A percentile compares a stretch with the other conserved stretches of the same genome.
Evolutionary conservation across 2,888 invertebrate genomes (phyloP).

Genomic region (Bugulina stolonifera): DNA sequence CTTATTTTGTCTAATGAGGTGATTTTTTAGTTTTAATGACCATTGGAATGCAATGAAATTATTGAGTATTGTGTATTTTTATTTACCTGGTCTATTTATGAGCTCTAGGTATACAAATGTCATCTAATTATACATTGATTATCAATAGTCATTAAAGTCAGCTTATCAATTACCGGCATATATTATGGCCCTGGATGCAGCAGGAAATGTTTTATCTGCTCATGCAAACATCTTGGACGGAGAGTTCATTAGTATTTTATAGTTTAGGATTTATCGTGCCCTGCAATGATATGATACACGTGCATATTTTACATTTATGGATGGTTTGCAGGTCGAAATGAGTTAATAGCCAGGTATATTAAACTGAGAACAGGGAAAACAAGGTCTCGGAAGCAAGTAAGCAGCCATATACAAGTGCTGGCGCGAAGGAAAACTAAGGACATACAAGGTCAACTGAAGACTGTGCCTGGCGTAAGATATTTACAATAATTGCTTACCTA

Average conservation of each 20-base stretch:
- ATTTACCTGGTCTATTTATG: not conserved
- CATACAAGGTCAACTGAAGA: conserved; percentile 64
- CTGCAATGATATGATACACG: too few species aligned
- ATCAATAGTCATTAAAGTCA: conserved; percentile 1
- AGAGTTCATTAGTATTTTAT: too few species aligned
- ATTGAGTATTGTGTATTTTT: not conserved
- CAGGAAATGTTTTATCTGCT: too few species aligned
- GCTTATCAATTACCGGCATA: too few species aligned
- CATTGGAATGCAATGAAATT: conserved; percentile 13
- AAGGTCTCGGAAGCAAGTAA: conserved; percentile 98
- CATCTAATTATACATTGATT: conserved; percentile 21
- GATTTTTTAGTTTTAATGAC: conserved; percentile 14
- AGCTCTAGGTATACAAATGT: not conserved
- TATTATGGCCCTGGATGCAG: too few species aligned
- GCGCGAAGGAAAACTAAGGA: conserved; percentile 96
- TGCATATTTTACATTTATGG: too few species aligned
- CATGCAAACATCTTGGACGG: too few species aligned
- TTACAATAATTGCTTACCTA: too few species aligned
- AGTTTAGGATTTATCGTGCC: too few species aligned
- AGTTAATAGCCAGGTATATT: conserved; percentile 98
- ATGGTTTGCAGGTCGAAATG: conserved; percentile 92
- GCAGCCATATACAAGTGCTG: conserved; percentile 99
- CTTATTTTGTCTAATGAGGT: not conserved
- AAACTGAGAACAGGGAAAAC: conserved; percentile 99
- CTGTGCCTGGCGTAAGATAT: conserved; percentile 29